Conservation (phyloP, 2,888 invertebrate genomes). For the Agrypnus murinus region DNA sequence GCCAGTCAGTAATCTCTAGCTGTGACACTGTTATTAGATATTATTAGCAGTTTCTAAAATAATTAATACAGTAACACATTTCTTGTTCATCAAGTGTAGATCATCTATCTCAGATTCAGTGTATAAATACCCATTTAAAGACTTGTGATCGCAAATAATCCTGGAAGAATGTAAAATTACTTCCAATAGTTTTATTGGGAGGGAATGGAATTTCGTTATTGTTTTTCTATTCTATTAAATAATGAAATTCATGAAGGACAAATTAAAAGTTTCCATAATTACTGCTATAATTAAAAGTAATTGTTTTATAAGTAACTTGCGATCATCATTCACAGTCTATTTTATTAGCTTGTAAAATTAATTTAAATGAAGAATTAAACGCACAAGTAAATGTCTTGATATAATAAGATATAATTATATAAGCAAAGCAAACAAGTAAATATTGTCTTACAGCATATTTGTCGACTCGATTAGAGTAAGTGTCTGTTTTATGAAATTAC, state of each 20-base stretch:
- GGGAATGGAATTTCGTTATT: too few relatives aligned
- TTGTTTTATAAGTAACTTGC: neutral
- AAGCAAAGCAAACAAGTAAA: slow-evolving; percentile 15
- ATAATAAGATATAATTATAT: slow-evolving; percentile 6
- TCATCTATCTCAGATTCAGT: slow-evolving; percentile 14
- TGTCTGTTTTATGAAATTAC: too few relatives aligned
- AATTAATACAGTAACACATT: slow-evolving; percentile 20
- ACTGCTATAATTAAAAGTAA: neutral
- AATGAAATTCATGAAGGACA: neutral
- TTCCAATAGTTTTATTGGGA: too few relatives aligned
- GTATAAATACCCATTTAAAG: slow-evolving; percentile 1
- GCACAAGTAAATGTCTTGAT: slow-evolving; percentile 4
- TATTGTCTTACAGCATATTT: neutral
- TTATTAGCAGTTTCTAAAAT: slow-evolving; percentile 31
- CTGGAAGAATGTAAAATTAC: too few relatives aligned
- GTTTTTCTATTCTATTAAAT: too few relatives aligned
- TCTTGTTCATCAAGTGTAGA: too few relatives aligned
- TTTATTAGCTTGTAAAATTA: neutral
- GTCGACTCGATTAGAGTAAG: too few relatives aligned
- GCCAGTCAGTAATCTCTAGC: slow-evolving; percentile 13
- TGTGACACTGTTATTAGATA: neutral
- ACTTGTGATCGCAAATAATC: neutral
- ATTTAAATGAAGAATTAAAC: neutral
- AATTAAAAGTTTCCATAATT: neutral
- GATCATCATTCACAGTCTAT: too few relatives aligned